Evolutionary conservation across 2,797 vertebrate species (phyloP).

Genomic region (Acridotheres tristis): DNA sequence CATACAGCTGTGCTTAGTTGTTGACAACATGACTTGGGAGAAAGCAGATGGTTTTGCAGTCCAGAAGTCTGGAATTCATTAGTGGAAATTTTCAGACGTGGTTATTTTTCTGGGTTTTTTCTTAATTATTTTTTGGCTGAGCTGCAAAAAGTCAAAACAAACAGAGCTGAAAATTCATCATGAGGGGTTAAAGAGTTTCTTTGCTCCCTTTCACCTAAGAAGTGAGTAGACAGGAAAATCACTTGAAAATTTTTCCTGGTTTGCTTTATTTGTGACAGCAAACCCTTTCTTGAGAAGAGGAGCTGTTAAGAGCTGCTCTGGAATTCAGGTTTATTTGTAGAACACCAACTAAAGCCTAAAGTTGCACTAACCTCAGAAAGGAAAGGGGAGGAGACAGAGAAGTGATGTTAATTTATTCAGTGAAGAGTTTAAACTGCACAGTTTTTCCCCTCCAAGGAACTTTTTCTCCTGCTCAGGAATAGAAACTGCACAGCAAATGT

Average conservation of each 20-base stretch:
- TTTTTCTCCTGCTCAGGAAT: background rate
- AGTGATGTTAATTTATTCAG: slow-evolving; percentile 1
- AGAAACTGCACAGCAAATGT: background rate
- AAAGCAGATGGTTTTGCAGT: slow-evolving; percentile 43
- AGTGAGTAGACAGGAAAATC: slow-evolving; percentile 11
- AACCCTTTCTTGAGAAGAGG: background rate
- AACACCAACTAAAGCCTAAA: background rate
- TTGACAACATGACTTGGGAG: slow-evolving; percentile 63
- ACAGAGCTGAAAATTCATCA: slow-evolving; percentile 39
- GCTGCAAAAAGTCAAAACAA: slow-evolving; percentile 61
- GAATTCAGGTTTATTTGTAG: slow-evolving; percentile 36
- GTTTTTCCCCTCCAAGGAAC: background rate
- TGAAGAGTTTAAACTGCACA: background rate
- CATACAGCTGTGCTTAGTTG: slow-evolving; percentile 58
- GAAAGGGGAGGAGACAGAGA: background rate
- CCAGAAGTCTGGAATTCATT: slow-evolving; percentile 73
- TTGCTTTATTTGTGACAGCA: slow-evolving; percentile 1
- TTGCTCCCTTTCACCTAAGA: slow-evolving; percentile 22
- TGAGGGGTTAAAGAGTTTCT: slow-evolving; percentile 36
- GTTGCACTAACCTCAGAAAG: background rate
- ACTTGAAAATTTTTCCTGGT: background rate
- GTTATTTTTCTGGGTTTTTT: background rate
- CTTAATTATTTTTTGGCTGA: slow-evolving; percentile 9
- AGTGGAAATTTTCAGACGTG: slow-evolving; percentile 55
- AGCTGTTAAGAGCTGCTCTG: background rate